phyloP scores from a whole-genome alignment of 2,797 vertebrate genomes.

The Halcyon badia region DNA sequence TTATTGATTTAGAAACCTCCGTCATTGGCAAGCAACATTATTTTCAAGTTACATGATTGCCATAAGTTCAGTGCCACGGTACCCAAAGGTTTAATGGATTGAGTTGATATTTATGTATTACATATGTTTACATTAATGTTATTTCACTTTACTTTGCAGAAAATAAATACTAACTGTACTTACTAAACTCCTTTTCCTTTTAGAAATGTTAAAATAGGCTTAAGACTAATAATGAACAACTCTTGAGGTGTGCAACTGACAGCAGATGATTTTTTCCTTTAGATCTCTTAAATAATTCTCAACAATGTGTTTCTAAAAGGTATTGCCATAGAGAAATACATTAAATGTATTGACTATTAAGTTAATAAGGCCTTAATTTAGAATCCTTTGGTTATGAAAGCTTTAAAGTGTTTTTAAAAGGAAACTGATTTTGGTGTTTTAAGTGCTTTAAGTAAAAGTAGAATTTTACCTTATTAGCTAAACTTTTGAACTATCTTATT shows the following conservation, averaged over 20 bases:
- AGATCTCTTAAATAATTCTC: not conserved
- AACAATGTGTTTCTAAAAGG: not conserved
- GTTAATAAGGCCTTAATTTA: not conserved
- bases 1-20: slow-evolving; percentile 65
- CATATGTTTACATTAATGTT: slow-evolving; percentile 63
- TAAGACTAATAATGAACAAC: not conserved
- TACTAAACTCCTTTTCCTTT: slow-evolving; percentile 24
- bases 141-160: slow-evolving; percentile 63
- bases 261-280: not conserved
- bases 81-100: slow-evolving; percentile 40
- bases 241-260: not conserved
- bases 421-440: not conserved
- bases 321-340: not conserved
- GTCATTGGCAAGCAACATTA: slow-evolving; percentile 9
- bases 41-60: slow-evolving; percentile 48
- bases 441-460: not conserved
- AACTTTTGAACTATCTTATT: too few species aligned
- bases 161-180: slow-evolving; percentile 59
- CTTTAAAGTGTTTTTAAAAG: slow-evolving; percentile 1
- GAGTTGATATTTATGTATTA: slow-evolving; percentile 49
- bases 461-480: not conserved
- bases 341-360: not conserved
- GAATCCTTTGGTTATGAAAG: not conserved
- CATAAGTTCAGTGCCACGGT: slow-evolving; percentile 77
- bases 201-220: slow-evolving; percentile 30